Evolutionary conservation across 2,113 vertebrate genomes (phyloP).

Genomic region (Prietella phreatophila): DNA sequence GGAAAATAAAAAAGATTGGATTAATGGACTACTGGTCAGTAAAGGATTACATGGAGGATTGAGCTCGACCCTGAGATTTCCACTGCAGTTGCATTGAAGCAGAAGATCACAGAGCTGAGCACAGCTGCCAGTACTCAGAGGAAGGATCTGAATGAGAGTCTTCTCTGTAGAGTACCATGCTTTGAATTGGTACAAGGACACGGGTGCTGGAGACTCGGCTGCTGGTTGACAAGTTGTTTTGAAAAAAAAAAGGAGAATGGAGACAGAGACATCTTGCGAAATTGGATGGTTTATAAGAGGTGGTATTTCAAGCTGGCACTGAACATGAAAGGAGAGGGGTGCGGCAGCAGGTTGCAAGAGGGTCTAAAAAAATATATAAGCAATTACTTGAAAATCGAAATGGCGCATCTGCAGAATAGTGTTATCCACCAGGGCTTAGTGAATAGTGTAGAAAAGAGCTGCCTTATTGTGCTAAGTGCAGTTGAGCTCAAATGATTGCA

Average conservation of each 20-base stretch:
- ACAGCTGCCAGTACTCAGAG: conserved; percentile 33
- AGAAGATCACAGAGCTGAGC: conserved; percentile 18
- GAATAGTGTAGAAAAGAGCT: conserved; percentile 20
- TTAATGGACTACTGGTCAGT: not conserved
- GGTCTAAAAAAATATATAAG: conserved; percentile 19
- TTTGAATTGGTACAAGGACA: conserved; percentile 29
- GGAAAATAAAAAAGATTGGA: not conserved
- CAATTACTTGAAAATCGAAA: conserved; percentile 45
- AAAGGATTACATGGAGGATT: conserved; percentile 10
- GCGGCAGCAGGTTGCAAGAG: conserved; percentile 30
- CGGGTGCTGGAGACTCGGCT: conserved; percentile 3
- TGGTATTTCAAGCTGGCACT: conserved; percentile 29
- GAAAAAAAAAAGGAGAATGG: conserved; percentile 22
- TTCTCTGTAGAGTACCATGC: conserved; percentile 4
- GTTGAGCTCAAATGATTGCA: conserved; percentile 23
- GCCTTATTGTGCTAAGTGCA: conserved; percentile 27
- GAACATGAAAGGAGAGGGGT: conserved; percentile 35
- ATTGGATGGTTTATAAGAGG: conserved; percentile 45
- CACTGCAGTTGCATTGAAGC: conserved; percentile 12
- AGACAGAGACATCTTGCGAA: conserved; percentile 37
- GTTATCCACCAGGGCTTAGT: conserved; percentile 36
- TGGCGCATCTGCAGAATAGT: conserved; percentile 24
- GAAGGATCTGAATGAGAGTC: conserved; percentile 25
- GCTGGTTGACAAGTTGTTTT: conserved; percentile 38
- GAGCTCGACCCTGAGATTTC: not conserved